Base-by-base conservation (phyloP, 2,113 vertebrate species). In the Accipiter cooperii region DNA sequence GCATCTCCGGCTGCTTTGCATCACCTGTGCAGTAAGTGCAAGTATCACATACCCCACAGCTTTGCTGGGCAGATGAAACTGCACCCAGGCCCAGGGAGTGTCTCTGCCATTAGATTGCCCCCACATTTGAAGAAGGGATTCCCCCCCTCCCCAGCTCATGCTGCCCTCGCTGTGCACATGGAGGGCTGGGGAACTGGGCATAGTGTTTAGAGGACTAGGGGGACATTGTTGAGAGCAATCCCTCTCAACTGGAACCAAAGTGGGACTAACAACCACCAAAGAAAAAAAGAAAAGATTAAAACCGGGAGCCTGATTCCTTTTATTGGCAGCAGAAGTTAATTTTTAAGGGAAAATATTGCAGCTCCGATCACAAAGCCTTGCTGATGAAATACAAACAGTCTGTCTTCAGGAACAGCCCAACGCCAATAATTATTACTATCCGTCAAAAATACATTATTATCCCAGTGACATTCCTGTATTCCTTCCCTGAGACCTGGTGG, bases 81-180 rank as follows among this genome's bases (percentile, higher is more conserved):
- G 3, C 76, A 12, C 9, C 57, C 34, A 1, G n/a, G 13, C 52
- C 18, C 7, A 4, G 57, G 36, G 26, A 7, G 44, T 10, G 18
- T 11, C 31, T 52, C 51, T 44, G 46, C 51, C 17, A 0, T 31
- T 20, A 17, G 38, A 33, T 20, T 20, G n/a, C 52, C 17, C 24
- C 58, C 40, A 25, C 7, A 22, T 4, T 1, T 20, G 51, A 9
- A 25, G 61, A 8, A 25, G 25, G 25, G 11, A 29, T 8, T 7
- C 4, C 14, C 25, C 9, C 5, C 6, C 14, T n/a, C n/a, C 31
- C 3, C 1, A 0, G 12, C 6, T 44, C 12, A 2, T 0, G 0
- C 46, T 29, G 33, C 40, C 24, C 33, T 2, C 1, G 42, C 55
- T 22, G 12, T 14, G 33, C 1, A 0, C 33, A 9, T 0, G 0